These are phyloP conservation scores for Apantesis nais DNA, from an alignment of 2,888 invertebrate genomes.

Conservation along the genomic window DNA sequence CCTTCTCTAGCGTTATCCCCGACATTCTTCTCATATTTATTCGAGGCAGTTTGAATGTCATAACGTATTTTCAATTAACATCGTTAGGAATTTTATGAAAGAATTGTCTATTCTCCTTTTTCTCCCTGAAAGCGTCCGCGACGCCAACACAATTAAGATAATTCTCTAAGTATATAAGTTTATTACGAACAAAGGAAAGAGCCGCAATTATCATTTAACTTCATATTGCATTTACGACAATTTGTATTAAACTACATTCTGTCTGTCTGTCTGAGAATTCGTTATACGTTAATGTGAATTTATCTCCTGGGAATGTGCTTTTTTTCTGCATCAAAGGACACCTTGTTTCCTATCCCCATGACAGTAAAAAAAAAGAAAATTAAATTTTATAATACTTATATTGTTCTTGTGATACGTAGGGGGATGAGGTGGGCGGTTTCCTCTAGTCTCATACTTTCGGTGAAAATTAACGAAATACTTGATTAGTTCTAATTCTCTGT, in stretches of 20 bases:
- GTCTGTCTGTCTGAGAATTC: neutral
- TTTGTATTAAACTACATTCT: neutral
- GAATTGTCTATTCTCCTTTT: conserved; percentile 27
- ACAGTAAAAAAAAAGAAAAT: neutral
- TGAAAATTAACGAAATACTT: neutral
- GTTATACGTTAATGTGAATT: neutral
- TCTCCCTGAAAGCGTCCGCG: conserved; percentile 4
- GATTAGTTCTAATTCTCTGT: too few species aligned
- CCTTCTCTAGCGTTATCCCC: conserved; percentile 20
- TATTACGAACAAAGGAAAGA: neutral
- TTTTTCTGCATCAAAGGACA: neutral
- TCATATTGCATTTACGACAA: neutral
- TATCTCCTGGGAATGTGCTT: neutral
- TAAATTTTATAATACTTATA: too few species aligned
- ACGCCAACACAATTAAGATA: conserved; percentile 5
- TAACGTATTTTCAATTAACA: conserved; percentile 46
- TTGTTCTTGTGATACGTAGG: neutral
- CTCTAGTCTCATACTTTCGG: neutral
- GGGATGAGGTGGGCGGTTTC: too few species aligned
- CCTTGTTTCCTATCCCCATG: neutral
- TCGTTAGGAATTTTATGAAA: conserved; percentile 37
- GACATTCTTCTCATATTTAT: conserved; percentile 31
- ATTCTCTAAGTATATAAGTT: neutral
- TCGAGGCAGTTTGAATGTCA: conserved; percentile 39
- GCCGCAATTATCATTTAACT: neutral